These are phyloP conservation scores for Conus ventricosus DNA, from an alignment of 1,140 invertebrate species.

Conservation along the genomic window DNA sequence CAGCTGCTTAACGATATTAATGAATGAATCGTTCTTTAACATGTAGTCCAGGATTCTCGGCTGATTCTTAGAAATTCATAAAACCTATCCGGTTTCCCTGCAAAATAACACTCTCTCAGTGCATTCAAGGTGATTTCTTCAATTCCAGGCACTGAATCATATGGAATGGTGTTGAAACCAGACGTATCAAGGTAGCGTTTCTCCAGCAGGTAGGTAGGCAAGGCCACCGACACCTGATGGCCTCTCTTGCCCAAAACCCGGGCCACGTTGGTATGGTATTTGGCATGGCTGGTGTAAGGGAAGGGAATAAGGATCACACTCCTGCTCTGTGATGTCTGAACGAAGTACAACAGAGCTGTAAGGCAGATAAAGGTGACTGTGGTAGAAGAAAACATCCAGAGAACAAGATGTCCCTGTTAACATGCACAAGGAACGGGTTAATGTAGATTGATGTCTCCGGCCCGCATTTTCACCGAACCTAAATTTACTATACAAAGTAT, in stretches of 20 bases:
- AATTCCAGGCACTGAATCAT: conserved; percentile 13
- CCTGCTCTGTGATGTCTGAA: conserved; percentile 9
- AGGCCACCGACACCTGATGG: conserved; percentile 33
- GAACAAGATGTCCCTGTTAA: too few species aligned
- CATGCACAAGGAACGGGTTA: too few species aligned
- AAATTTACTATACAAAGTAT: too few species aligned
- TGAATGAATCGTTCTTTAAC: too few species aligned
- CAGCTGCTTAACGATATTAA: background rate
- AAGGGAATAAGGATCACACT: conserved; percentile 32
- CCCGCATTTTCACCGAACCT: too few species aligned
- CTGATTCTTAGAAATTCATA: too few species aligned
- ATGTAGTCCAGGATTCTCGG: too few species aligned
- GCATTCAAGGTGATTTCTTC: background rate
- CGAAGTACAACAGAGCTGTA: background rate
- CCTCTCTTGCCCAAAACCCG: conserved; percentile 9
- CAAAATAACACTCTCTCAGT: conserved; percentile 28
- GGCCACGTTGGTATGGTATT: conserved; percentile 37
- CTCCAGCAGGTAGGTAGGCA: conserved; percentile 19
- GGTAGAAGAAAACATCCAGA: too few species aligned
- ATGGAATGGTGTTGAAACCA: conserved; percentile 15
- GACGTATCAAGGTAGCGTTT: background rate
- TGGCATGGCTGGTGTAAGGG: conserved; percentile 25
- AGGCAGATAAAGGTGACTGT: background rate
- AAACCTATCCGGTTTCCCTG: background rate
- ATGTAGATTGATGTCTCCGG: too few species aligned